These are phyloP conservation scores for Oncopodura yosiiana DNA, from an alignment of 1,140 invertebrate species.

Conservation along the genomic window DNA sequence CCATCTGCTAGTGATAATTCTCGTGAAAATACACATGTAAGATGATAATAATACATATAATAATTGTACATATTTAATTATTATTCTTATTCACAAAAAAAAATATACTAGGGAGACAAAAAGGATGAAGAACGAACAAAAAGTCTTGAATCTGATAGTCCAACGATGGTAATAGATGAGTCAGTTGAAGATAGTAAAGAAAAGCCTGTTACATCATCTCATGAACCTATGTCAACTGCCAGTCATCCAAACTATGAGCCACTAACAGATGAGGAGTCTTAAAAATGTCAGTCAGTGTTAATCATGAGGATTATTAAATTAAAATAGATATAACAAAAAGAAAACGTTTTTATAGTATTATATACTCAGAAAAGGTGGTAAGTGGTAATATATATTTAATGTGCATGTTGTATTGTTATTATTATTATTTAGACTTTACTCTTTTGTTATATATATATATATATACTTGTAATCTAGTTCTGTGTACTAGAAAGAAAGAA, in stretches of 20 bases:
- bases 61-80: constrained; percentile 7
- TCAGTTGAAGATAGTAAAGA: constrained; percentile 17
- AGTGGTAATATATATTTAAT: too few species aligned
- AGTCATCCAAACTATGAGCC: constrained; percentile 30
- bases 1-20: constrained; percentile 4
- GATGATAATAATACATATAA: constrained; percentile 11
- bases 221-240: constrained; percentile 7
- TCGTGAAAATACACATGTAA: constrained; percentile 7
- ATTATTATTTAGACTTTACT: too few species aligned
- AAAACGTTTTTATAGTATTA: too few species aligned
- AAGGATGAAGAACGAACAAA: constrained; percentile 17
- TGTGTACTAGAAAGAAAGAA: too few species aligned
- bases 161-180: constrained; percentile 30
- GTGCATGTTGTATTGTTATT: too few species aligned
- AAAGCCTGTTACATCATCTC: neutral
- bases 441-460: too few species aligned
- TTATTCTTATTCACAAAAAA: neutral
- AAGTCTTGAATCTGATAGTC: constrained; percentile 24
- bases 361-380: too few species aligned
- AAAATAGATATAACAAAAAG: too few species aligned
- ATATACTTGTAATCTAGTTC: too few species aligned
- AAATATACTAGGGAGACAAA: constrained; percentile 9
- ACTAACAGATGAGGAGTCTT: constrained; percentile 25
- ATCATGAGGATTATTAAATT: neutral
- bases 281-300: neutral